Evolutionary conservation across 2,113 vertebrate species (phyloP).

Genomic region (Galbula dea): DNA sequence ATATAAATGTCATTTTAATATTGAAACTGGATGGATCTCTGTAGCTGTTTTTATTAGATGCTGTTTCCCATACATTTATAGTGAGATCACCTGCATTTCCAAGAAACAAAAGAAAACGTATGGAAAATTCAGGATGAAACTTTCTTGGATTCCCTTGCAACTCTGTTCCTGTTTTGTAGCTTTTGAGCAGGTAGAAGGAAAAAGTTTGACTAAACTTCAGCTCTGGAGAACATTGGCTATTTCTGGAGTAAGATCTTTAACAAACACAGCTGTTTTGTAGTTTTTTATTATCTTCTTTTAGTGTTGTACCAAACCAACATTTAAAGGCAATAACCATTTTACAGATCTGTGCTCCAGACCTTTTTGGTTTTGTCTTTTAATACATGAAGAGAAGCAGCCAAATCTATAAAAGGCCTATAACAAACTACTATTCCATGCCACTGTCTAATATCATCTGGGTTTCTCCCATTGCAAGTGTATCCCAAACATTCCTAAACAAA

Average conservation of each 20-base stretch:
- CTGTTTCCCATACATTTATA: neutral
- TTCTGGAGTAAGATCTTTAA: neutral
- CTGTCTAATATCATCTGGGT: neutral
- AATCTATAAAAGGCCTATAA: conserved; percentile 17
- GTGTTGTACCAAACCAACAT: neutral
- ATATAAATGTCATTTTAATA: conserved; percentile 36
- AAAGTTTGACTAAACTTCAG: neutral
- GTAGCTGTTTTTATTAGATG: conserved; percentile 43
- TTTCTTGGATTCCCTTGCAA: neutral
- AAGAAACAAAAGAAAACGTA: neutral
- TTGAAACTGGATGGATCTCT: conserved; percentile 47
- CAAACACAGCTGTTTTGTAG: neutral
- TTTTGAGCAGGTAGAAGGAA: neutral
- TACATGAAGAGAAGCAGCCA: neutral
- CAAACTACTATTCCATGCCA: neutral
- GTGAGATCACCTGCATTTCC: neutral
- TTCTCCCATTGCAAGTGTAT: neutral
- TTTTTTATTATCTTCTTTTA: neutral
- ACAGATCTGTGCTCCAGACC: neutral
- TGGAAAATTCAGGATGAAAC: neutral
- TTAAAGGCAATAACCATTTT: neutral
- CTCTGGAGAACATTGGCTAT: neutral
- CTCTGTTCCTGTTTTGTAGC: neutral
- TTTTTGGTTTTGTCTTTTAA: neutral
- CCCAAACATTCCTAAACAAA: conserved; percentile 34